Percentiles rank a stretch among this genome's conserved stretches.
Evolutionary conservation across 2,797 vertebrate species (phyloP).

Genomic region (Poecilia gillii): DNA sequence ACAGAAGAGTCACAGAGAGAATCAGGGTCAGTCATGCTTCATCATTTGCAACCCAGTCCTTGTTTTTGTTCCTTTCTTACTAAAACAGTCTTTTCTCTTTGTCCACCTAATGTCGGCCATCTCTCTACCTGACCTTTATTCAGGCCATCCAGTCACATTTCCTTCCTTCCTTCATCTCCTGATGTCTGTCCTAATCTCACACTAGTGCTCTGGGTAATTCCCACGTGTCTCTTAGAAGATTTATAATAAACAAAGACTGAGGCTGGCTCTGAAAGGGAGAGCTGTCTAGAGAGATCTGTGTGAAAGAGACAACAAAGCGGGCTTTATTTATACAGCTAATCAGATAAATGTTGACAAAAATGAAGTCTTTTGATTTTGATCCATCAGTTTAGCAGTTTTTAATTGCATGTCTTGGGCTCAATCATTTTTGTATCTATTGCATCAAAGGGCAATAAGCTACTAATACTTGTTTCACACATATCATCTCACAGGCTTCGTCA

Average conservation of each 20-base stretch:
- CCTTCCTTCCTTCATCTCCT: slow-evolving; percentile 19
- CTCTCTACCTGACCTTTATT: slow-evolving; percentile 34
- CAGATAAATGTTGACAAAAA: slow-evolving; percentile 28
- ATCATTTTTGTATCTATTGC: slow-evolving; percentile 28
- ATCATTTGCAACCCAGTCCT: slow-evolving; percentile 29
- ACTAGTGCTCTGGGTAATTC: slow-evolving; percentile 22
- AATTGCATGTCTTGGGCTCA: slow-evolving; percentile 32
- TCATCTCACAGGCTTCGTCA: slow-evolving; percentile 20
- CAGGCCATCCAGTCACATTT: slow-evolving; percentile 21
- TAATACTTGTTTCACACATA: slow-evolving; percentile 6
- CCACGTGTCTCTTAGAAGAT: slow-evolving; percentile 41
- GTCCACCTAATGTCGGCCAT: slow-evolving; percentile 26
- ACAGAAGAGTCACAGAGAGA: slow-evolving; percentile 61
- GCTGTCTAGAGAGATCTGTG: slow-evolving; percentile 45
- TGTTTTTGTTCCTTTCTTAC: slow-evolving; percentile 35
- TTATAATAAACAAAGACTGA: slow-evolving; percentile 74
- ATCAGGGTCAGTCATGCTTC: slow-evolving; percentile 70
- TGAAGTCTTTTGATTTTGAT: not conserved
- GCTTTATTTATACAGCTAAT: slow-evolving; percentile 40
- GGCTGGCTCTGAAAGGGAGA: slow-evolving; percentile 51
- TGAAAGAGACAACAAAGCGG: slow-evolving; percentile 47
- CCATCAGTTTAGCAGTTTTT: slow-evolving; percentile 24
- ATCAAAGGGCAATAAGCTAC: not conserved
- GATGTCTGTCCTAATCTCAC: slow-evolving; percentile 32
- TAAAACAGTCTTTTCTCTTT: slow-evolving; percentile 28